Percentiles rank a stretch among this genome's conserved stretches.
Conservation (phyloP, 2,113 vertebrate genomes). For the Asarcornis scutulata region DNA sequence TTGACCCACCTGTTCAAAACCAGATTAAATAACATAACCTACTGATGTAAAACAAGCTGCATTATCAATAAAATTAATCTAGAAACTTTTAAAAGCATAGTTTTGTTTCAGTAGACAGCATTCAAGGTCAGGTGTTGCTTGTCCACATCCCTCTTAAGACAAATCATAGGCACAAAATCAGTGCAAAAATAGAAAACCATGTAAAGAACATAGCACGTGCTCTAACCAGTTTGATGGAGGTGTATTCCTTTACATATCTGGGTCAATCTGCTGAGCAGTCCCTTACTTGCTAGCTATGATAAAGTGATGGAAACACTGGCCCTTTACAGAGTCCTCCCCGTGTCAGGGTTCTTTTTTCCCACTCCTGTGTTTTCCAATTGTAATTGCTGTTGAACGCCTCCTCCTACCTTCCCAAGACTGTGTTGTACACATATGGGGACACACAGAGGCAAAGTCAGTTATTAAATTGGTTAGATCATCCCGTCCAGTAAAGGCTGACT, state of each 20-base stretch:
- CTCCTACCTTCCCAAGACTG: background rate
- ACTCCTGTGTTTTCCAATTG: background rate
- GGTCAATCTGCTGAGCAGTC: background rate
- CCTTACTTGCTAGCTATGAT: background rate
- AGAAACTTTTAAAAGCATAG: background rate
- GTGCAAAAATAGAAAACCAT: background rate
- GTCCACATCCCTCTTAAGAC: background rate
- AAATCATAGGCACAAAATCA: background rate
- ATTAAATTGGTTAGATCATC: background rate
- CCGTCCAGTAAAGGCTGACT: background rate
- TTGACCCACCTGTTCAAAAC: background rate
- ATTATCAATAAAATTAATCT: background rate
- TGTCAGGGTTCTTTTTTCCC: background rate
- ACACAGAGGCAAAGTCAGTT: background rate
- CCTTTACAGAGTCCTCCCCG: background rate
- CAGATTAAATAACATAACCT: background rate
- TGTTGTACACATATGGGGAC: fast-evolving
- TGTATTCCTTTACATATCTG: background rate
- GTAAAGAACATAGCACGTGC: background rate
- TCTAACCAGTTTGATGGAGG: background rate
- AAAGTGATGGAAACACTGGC: background rate
- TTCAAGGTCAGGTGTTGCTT: background rate
- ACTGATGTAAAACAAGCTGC: background rate
- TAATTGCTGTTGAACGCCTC: background rate
- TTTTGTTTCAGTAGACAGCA: background rate